Percentiles rank a stretch among this genome's conserved stretches.
These are phyloP conservation scores for Halictus ligatus DNA, from an alignment of 2,888 invertebrate species.

Conservation along the genomic window DNA sequence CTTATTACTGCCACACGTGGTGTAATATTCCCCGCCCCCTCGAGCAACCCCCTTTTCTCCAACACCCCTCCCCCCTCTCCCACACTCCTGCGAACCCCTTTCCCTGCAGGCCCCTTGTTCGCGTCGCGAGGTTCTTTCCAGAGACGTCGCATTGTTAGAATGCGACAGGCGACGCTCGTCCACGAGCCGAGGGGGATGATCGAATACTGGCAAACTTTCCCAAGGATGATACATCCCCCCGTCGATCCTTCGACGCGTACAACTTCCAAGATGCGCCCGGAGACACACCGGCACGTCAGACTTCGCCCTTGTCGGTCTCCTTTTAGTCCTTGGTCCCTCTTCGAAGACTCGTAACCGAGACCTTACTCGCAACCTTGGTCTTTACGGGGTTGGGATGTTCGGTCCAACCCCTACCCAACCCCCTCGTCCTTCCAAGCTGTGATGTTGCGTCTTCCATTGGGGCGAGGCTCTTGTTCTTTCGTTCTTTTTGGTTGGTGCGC, in stretches of 20 bases:
- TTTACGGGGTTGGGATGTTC: not conserved
- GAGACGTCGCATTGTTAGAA: slow-evolving; percentile 73
- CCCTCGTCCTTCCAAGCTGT: not conserved
- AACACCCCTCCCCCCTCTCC: slow-evolving; percentile 29
- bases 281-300: slow-evolving; percentile 16
- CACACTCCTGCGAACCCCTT: not conserved
- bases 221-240: slow-evolving; percentile 73
- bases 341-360: slow-evolving; percentile 20
- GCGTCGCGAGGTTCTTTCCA: slow-evolving; percentile 56
- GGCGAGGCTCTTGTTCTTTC: slow-evolving; percentile 33
- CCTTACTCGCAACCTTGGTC: not conserved
- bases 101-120: slow-evolving; percentile 38
- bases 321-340: not conserved
- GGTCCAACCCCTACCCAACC: not conserved
- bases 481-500: not conserved
- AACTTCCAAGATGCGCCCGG: slow-evolving; percentile 37
- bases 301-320: slow-evolving; percentile 9
- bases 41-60: slow-evolving; percentile 48
- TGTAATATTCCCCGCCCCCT: slow-evolving; percentile 79
- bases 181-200: slow-evolving; percentile 74
- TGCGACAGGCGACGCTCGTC: slow-evolving; percentile 76
- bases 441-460: slow-evolving; percentile 46
- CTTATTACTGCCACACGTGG: slow-evolving; percentile 83
- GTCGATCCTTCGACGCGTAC: slow-evolving; percentile 53
- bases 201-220: slow-evolving; percentile 79